Base-by-base conservation (phyloP, 2,797 vertebrate genomes). In the Nyctibius grandis region DNA sequence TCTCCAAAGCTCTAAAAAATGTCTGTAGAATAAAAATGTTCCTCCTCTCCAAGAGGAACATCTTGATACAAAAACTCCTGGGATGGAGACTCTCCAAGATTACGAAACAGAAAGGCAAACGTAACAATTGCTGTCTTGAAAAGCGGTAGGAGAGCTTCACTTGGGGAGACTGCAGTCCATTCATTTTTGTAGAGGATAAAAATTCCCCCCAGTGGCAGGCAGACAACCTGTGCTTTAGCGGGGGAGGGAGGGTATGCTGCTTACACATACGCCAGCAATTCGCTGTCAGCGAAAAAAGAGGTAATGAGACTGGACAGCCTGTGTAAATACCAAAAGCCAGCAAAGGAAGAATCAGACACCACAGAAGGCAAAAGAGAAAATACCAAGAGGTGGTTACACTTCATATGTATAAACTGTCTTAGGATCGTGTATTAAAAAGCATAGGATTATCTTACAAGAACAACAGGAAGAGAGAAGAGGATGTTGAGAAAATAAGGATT, bases 81-180 rank as follows among this genome's bases (percentile, higher is more conserved):
- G 50, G 61, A 91, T 65, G 54, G 42, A 94, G 45, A 60, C 12
- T 60, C 44, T 85, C 68, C 50, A 53, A 78, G 95, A 91, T 91
- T 86, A 93, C 68, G 68, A 95, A 95, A 95, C 6, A 40, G 74
- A 92, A 91, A 94, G 64, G 87, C 85, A 95, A 95, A 94, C 4
- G 11, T 34, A 92, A 91, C 1, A 0, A 93, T 84, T 81, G 69
- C n/a, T 88, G 78, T 61, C 88, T 84, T 90, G 79, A 90, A 91
- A 95, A 94, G 76, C n/a, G 5, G 31, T 53, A 70, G 42, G 61
- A 90, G 69, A 81, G 9, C 42, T 84, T 86, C 76, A 79, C 88
- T 33, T 81, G 53, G 45, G 86, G 59, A 92, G 29, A 47, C 28
- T 72, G 88, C 90, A 93, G 79, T 86, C 85, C 94, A 88, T 93